These are phyloP conservation scores for Netelia fuscicornis DNA, from an alignment of 2,888 invertebrate species.

Conservation along the genomic window DNA sequence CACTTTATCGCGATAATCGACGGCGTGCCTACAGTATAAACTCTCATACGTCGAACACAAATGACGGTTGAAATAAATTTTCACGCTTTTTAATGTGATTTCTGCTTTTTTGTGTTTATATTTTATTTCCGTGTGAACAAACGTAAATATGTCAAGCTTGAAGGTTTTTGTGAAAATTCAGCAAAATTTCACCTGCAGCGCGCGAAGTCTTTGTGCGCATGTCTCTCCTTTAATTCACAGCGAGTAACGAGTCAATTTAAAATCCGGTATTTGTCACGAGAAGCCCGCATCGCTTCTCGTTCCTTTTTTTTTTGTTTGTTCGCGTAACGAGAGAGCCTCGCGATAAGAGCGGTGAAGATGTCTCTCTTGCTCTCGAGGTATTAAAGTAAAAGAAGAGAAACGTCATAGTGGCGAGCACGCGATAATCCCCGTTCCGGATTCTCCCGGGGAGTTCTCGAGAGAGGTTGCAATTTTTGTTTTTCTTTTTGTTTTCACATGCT, in stretches of 20 bases:
- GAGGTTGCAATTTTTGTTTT: slow-evolving; percentile 25
- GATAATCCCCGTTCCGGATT: slow-evolving; percentile 69
- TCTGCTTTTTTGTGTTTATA: too few relatives aligned
- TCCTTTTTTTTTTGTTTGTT: slow-evolving; percentile 1
- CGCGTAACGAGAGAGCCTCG: slow-evolving; percentile 51
- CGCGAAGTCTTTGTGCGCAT: not conserved
- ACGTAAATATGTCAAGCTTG: too few relatives aligned
- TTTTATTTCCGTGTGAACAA: too few relatives aligned
- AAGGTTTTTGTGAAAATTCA: too few relatives aligned
- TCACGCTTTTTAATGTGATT: not conserved
- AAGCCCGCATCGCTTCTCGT: slow-evolving; percentile 52
- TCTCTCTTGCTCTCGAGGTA: not conserved
- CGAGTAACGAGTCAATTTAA: slow-evolving; percentile 62
- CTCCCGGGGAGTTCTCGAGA: slow-evolving; percentile 55
- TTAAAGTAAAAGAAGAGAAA: slow-evolving; percentile 31
- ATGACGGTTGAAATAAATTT: not conserved
- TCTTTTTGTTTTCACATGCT: not conserved
- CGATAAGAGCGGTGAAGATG: slow-evolving; percentile 31
- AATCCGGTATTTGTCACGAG: slow-evolving; percentile 61
- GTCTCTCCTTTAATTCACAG: slow-evolving; percentile 31
- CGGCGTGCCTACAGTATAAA: not conserved
- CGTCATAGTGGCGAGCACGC: slow-evolving; percentile 37
- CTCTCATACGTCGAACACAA: not conserved
- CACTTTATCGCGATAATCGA: slow-evolving; percentile 26
- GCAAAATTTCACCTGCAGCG: too few relatives aligned